Base-by-base conservation (phyloP, 1,140 invertebrate species). In the Papilio xuthus region DNA sequence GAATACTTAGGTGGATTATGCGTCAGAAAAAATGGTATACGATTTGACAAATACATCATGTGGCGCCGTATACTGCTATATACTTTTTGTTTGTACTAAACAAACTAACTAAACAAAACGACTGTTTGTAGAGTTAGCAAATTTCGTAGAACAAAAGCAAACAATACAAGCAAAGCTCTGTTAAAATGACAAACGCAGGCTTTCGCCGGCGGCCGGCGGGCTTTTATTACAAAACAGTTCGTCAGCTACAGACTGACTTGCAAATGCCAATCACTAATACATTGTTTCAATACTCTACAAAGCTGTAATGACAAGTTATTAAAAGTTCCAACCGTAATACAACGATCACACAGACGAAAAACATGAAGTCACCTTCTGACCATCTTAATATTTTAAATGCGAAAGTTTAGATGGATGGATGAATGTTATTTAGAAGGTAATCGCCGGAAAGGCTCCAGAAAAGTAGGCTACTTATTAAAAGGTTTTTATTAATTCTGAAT, bases 101-200 rank as follows among this genome's bases (percentile, higher is more conserved):
- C n/a, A 10, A 26, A 13, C 9, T 12, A 63, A 28, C 26, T 12
- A 63, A 28, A 63, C 60, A 18, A 60, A 23, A 26, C 20, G 12
- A 12, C 60, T 28, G 15, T 56, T 20, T 28, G 26, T 15, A 18
- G 13, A 63, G 13, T 63, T 26, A 0, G 12, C 50, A 20, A 47
- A 18, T 15, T 63, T 67, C 15, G 26, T 15, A 67, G 23, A 67
- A 67, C 60, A 15, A 67, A 28, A 67, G 26, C 60, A 28, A 67
- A 13, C n/a, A 32, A 56, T 56, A 56, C 53, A 20, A 23, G 6
- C 60, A 28, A 28, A 28, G 60, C 60, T 28, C 60, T 53, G 50
- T 44, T 67, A 4, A 15, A 28, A 67, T 67, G 60, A 32, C 60
- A 67, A 67, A 67, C 60, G 60, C 60, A 67, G 23, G 26, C 26